Evolutionary conservation across 2,797 vertebrate species (phyloP).

Genomic region (Epinephelus awoara): DNA sequence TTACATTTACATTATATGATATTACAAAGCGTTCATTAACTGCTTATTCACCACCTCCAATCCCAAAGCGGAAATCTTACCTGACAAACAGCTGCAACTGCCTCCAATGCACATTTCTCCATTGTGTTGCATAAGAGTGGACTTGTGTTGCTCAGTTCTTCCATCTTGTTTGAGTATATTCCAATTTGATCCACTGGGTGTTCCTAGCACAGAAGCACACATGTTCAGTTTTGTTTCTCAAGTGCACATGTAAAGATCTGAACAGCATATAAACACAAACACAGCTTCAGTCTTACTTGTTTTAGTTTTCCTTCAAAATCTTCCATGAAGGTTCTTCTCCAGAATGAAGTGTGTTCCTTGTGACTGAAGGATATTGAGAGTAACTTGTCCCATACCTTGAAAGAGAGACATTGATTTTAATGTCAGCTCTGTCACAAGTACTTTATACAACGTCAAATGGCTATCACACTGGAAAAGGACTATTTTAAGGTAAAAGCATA

Average conservation of each 20-base stretch:
- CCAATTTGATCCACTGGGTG: fast-evolving
- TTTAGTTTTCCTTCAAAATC: slow-evolving; percentile 58
- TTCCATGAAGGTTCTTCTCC: slow-evolving; percentile 8
- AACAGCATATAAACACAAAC: neutral
- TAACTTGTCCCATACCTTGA: slow-evolving; percentile 48
- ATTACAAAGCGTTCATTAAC: neutral
- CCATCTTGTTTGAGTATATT: slow-evolving; percentile 43
- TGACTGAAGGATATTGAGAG: slow-evolving; percentile 22
- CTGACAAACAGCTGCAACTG: slow-evolving; percentile 36
- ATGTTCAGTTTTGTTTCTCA: slow-evolving; percentile 1
- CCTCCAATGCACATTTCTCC: slow-evolving; percentile 59
- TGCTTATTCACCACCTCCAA: neutral
- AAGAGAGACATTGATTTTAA: neutral
- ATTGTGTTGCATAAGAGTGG: slow-evolving; percentile 32
- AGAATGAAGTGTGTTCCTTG: slow-evolving; percentile 20
- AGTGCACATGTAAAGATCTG: neutral
- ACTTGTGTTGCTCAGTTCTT: slow-evolving; percentile 18
- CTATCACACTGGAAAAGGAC: neutral
- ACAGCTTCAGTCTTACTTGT: slow-evolving; percentile 9
- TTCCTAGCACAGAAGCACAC: slow-evolving; percentile 41
- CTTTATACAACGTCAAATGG: neutral
- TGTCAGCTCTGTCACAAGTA: neutral
- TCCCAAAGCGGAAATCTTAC: slow-evolving; percentile 25
- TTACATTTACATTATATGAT: neutral
- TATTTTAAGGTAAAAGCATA: neutral